Evolutionary conservation across 1,140 invertebrate genomes (phyloP), one percentile per base, ranked within the genome.

Genomic region (Tetramorium alpestre): DNA sequence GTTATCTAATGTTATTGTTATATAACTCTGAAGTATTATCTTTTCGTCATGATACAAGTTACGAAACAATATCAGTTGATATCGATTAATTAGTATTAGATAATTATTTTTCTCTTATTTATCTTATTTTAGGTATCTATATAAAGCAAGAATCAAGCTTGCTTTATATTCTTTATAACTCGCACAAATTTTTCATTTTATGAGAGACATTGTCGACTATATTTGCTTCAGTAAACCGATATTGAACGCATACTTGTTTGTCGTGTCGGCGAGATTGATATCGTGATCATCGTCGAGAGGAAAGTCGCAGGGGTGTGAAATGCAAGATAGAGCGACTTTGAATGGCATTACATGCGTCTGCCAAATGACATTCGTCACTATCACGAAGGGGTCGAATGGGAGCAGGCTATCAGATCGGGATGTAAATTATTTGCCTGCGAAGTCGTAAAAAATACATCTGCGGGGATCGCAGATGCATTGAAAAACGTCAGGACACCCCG

Each of bases 381-480:
- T 69, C 49, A 38, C 56, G 33, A 88, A 47, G 64, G 41, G 41
- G 51, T 60, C 11, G 51, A 77, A 72, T 75, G 22, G 58, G 58
- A 78, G 73, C 75, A 86, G 64, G 64, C 60, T 65, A 69, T 62
- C 64, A 51, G 28, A 33, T 18, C 22, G 65, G 51, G 72, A 67
- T 58, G 87, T 87, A 87, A 91, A 91, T 91, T 89, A 87, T 87
- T 87, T 89, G 87, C 49, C 60, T 73, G 75, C 58, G 72, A 56
- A 81, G 64, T 91, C 89, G 85, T 91, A 91, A 91, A 91, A 87
- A 89, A 73, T 60, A 11, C 67, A 78, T 85, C 62, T 67, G 56
- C 47, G 28, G 49, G 56, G 16, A 47, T 82, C 85, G 28, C 33
- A 33, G 33, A 33, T 33, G 33, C 13, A 72, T 58, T 70, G 78